Evolutionary conservation across 2,888 invertebrate genomes (phyloP), one percentile per base, ranked within the genome.

Genomic region (Cephus rjabovi): DNA sequence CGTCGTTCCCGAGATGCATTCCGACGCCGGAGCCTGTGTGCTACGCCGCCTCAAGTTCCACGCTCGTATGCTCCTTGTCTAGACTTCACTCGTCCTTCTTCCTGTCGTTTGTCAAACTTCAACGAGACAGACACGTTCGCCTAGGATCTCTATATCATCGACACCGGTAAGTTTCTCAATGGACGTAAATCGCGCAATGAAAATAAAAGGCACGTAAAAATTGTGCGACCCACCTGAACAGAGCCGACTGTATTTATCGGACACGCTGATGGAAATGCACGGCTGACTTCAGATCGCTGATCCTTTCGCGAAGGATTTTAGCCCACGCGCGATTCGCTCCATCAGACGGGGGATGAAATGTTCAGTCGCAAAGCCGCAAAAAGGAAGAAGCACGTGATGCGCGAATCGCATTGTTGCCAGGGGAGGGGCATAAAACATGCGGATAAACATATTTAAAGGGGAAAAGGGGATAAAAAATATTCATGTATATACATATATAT

Each of bases 381-480:
- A 85, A 81, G 83, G 84, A 83, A 80, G 83, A 79, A 79, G 82
- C 82, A 85, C 83, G 81, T 83, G 86, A 86, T 86, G 85, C 80
- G 84, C 81, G 85, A 87, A 82, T 86, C 85, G 86, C 83, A 85
- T 86, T 88, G 86, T 85, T 86, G 83, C 82, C 23, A 56, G 56
- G 81, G 83, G 83, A 83, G 82, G 80, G 80, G 83, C 82, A 85
- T 86, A 85, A 85, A 89, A 86, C 85, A 85, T 81, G 84, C 82
- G 85, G 86, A 87, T 87, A 87, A 86, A 86, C 85, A 82, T 85
- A 84, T 86, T 86, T 84, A 83, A 86, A 83, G 82, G 81, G 77
- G 76, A 56, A 74, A 78, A 68, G 37, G 12, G 31, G 30, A 33
- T 23, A 23, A 40, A 77, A 71, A 71, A 71, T 71, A 33, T 31